Evolutionary conservation across 2,888 invertebrate species (phyloP), one percentile per base, ranked within the genome.

Genomic region (Drosophila yooni): DNA sequence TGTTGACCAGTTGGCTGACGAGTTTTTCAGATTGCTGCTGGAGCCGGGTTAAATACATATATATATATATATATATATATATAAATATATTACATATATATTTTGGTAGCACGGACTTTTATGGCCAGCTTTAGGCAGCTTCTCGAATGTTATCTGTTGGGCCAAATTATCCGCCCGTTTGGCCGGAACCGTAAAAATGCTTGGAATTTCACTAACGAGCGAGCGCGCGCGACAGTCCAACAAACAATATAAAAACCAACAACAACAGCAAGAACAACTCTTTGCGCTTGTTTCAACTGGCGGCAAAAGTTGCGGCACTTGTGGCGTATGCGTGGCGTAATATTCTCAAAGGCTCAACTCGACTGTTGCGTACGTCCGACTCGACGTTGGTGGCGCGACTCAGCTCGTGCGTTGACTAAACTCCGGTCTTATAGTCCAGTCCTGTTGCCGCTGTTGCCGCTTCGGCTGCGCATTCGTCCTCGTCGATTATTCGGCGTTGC

Each of bases 311-410:
- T 72, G 82, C 70, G 73, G 81, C 78, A 76, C 76, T 61, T 62
- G 76, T 60, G 67, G 74, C 83, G 88, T 83, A 82, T 76, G 60
- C 76, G 76, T 82, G 62, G 60, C 77, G 76, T 82, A 64, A 82
- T 81, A 71, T 70, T 57, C 56, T 51, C 56, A 52, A 51, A 43
- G 25, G 8, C 15, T 46, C 15, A 25, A 5, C 27, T 36, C 29
- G 21, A 53, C 70, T n/a, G 7, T 56, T 38, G 27, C 5, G 38
- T 86, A 80, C 79, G 79, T 79, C 66, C 72, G 74, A 52, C 64
- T 83, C 76, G 74, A 81, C 81, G 83, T 81, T 80, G 75, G 77
- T 81, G 76, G 36, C 86, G 86, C 88, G 91, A 91, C 90, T 90
- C 91, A 77, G 88, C 73, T 73, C 68, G 73, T 73, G 53, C 68